Conservation (phyloP, 2,113 vertebrate species). For the Sciurus niger region DNA sequence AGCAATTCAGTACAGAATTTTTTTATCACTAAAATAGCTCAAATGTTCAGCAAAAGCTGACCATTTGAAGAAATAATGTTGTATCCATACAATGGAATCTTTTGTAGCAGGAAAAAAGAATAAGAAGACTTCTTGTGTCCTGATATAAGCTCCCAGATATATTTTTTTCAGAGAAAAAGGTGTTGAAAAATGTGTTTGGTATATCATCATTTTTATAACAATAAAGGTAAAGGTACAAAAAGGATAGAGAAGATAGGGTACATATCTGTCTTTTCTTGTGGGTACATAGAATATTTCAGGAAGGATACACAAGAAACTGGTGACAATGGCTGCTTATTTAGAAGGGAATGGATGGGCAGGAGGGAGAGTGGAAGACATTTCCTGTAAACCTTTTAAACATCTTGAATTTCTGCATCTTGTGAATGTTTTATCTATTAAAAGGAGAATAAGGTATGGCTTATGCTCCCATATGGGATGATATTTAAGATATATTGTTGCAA, state of each 20-base stretch:
- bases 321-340: not conserved
- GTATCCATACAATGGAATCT: not conserved
- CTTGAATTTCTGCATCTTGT: conserved; percentile 16
- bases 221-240: conserved; percentile 23
- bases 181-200: not conserved
- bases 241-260: not conserved
- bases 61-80: conserved; percentile 9
- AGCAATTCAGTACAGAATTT: not conserved
- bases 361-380: not conserved
- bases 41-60: not conserved
- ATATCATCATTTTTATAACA: conserved; percentile 37
- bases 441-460: conserved; percentile 35
- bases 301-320: not conserved
- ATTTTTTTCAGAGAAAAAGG: not conserved
- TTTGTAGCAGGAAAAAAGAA: conserved; percentile 52
- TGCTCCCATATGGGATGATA: not conserved
- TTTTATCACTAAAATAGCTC: conserved; percentile 12
- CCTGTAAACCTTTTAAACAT: conserved; percentile 25
- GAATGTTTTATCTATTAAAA: conserved; percentile 47
- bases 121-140: not conserved
- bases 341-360: not conserved
- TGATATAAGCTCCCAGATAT: not conserved
- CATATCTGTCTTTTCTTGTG: not conserved
- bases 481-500: conserved; percentile 32
- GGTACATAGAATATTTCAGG: not conserved